Conservation (phyloP, 1,140 invertebrate genomes). For the Tetramorium simillimum region DNA sequence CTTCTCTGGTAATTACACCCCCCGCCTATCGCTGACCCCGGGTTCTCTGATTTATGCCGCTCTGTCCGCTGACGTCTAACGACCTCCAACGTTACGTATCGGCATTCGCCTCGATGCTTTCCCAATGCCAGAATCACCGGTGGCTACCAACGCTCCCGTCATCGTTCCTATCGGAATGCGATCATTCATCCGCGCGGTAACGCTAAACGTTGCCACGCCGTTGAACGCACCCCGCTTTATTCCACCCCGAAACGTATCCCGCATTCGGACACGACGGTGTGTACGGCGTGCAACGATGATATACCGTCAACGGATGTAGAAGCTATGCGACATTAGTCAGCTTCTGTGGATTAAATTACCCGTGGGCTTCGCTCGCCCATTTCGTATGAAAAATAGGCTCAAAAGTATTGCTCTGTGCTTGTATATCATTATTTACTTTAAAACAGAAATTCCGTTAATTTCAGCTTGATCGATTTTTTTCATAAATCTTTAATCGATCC, state of each 20-base stretch:
- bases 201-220: conserved; percentile 39
- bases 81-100: conserved; percentile 41
- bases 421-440: not conserved
- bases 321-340: conserved; percentile 44
- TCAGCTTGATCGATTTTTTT: not conserved
- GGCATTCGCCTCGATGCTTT: conserved; percentile 28
- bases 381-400: not conserved
- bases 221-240: conserved; percentile 46
- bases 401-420: not conserved
- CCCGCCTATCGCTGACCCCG: conserved; percentile 58
- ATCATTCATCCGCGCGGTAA: conserved; percentile 52
- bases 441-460: not conserved
- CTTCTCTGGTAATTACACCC: conserved; percentile 67
- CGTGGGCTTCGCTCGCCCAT: not conserved
- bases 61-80: conserved; percentile 64
- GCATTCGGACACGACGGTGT: conserved; percentile 35
- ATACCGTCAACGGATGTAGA: conserved; percentile 35
- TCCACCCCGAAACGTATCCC: conserved; percentile 37
- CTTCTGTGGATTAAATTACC: conserved; percentile 7
- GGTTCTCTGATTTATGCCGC: conserved; percentile 63
- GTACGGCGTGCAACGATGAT: conserved; percentile 19
- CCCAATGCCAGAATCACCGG: conserved; percentile 20
- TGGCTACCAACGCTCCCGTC: conserved; percentile 37
- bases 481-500: not conserved
- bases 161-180: conserved; percentile 56